Conservation (phyloP, 53 echinoderm and acorn worm genomes). For the Zoroaster sp. region DNA sequence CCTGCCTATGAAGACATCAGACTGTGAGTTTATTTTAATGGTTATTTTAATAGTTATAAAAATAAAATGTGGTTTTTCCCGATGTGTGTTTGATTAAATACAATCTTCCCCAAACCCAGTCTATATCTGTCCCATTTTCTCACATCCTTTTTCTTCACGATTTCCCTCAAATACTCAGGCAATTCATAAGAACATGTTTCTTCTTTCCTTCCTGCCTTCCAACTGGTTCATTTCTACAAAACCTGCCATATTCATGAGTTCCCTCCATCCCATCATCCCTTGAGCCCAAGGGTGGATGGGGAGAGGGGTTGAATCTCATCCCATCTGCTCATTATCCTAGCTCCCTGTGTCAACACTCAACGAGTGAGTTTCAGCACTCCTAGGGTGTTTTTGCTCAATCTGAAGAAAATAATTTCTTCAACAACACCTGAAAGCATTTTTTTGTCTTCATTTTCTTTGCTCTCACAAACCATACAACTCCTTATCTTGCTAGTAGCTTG, state of each 20-base stretch:
- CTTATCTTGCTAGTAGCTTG: not conserved
- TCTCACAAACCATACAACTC: not conserved
- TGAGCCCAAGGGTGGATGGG: not conserved
- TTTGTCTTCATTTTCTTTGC: not conserved
- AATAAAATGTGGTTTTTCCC: not conserved
- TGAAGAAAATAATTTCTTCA: not conserved
- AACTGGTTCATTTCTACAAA: not conserved
- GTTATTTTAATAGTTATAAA: not conserved
- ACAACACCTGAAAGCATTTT: not conserved
- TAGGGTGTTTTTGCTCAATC: not conserved
- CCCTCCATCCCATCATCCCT: not conserved
- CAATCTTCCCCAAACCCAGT: not conserved
- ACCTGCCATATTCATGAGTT: not conserved
- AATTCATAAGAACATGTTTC: not conserved
- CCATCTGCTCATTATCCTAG: not conserved
- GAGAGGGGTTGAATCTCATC: not conserved
- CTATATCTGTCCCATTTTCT: not conserved
- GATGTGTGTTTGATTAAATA: not conserved
- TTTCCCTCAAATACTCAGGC: not conserved
- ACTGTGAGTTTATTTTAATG: conserved; percentile 55
- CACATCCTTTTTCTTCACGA: not conserved
- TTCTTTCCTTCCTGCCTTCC: not conserved
- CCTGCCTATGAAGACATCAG: conserved; percentile 70
- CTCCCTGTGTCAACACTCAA: not conserved
- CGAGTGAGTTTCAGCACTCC: not conserved